These are phyloP conservation scores for Mola mola DNA, from an alignment of 2,113 vertebrate genomes.

Conservation along the genomic window DNA sequence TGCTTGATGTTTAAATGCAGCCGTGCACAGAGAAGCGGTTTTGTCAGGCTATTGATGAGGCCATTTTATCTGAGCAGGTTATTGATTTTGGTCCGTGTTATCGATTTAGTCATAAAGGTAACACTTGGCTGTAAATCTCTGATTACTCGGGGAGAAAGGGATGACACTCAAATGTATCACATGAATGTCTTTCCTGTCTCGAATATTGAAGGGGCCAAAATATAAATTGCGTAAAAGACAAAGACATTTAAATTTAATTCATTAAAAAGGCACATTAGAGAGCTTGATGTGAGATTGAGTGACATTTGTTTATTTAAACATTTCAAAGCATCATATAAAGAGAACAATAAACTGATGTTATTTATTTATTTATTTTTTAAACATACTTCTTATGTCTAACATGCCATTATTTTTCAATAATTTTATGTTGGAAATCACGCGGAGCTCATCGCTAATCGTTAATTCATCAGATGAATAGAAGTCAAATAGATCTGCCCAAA, in stretches of 20 bases:
- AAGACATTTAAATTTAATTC: background rate
- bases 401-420: too few relatives aligned
- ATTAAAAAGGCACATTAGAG: background rate
- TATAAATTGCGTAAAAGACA: background rate
- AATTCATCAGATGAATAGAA: background rate
- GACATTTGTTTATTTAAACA: too few relatives aligned
- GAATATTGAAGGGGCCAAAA: background rate
- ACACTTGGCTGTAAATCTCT: constrained; percentile 50
- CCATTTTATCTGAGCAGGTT: constrained; percentile 37
- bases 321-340: too few relatives aligned
- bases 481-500: background rate
- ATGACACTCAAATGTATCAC: constrained; percentile 8
- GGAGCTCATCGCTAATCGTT: too few relatives aligned
- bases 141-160: constrained; percentile 33
- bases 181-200: constrained; percentile 16
- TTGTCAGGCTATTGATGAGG: constrained; percentile 37
- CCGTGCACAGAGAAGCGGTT: constrained; percentile 2
- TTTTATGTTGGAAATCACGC: too few relatives aligned
- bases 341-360: too few relatives aligned
- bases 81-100: constrained; percentile 43
- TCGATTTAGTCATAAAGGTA: constrained; percentile 47
- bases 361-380: background rate
- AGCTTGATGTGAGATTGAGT: too few relatives aligned
- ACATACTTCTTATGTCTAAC: background rate
- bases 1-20: constrained; percentile 11